Conservation (phyloP, 2,113 vertebrate species). For the Pogona vitticeps region DNA sequence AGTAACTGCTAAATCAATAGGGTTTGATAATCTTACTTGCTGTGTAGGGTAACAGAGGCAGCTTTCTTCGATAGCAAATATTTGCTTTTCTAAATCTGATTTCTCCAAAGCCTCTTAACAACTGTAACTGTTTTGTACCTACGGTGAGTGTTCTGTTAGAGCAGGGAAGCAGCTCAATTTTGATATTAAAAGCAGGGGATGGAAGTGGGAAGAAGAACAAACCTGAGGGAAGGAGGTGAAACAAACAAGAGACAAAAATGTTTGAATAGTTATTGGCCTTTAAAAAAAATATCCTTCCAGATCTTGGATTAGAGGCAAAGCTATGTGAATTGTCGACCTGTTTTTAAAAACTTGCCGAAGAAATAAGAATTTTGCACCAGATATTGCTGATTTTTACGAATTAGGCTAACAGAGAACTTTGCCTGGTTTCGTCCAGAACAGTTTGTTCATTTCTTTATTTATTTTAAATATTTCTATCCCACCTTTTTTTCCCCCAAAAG, state of each 20-base stretch:
- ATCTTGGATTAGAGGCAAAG: neutral
- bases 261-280: neutral
- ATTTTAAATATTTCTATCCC: too few relatives aligned
- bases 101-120: conserved; percentile 33
- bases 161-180: neutral
- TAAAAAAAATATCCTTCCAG: neutral
- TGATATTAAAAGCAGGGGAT: neutral
- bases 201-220: neutral
- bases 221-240: neutral
- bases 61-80: conserved; percentile 16
- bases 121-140: neutral
- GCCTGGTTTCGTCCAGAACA: too few relatives aligned
- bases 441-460: too few relatives aligned
- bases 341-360: neutral
- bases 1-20: conserved; percentile 49
- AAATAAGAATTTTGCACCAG: neutral
- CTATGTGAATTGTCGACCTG: neutral
- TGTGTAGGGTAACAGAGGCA: conserved; percentile 21
- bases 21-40: conserved; percentile 29
- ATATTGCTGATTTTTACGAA: neutral
- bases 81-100: conserved; percentile 25
- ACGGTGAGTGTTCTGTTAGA: neutral
- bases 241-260: neutral
- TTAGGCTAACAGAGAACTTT: neutral
- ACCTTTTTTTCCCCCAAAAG: too few relatives aligned